Evolutionary conservation across 2,888 invertebrate genomes (phyloP).

Genomic region (Conistra vaccinii): DNA sequence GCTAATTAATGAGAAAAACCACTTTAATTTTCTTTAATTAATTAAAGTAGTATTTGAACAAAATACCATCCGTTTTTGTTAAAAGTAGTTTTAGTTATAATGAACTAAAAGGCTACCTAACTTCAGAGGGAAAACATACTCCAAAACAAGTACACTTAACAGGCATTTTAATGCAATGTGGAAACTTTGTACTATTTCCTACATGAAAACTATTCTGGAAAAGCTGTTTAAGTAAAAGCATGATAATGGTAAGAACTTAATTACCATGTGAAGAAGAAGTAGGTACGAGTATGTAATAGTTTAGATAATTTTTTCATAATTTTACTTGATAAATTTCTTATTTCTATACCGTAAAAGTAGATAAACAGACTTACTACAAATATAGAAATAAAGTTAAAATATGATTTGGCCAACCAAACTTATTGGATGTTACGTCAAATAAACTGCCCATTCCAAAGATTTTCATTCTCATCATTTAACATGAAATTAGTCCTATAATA

Average conservation of each 20-base stretch:
- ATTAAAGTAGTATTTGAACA: slow-evolving; percentile 1
- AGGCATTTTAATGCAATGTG: slow-evolving; percentile 53
- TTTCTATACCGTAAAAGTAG: no score
- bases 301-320: no score
- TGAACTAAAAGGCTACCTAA: slow-evolving; percentile 27
- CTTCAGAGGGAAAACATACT: slow-evolving; percentile 26
- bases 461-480: no score
- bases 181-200: slow-evolving; percentile 42
- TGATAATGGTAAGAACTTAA: slow-evolving; percentile 25
- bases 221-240: slow-evolving; percentile 29
- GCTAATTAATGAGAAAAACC: neutral
- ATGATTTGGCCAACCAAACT: no score
- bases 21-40: slow-evolving; percentile 1
- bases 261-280: no score
- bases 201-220: slow-evolving; percentile 34
- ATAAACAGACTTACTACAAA: no score
- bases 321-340: no score
- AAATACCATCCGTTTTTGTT: slow-evolving; percentile 12
- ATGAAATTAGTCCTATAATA: no score
- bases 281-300: no score
- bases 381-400: no score
- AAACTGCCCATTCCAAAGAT: no score
- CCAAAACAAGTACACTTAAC: slow-evolving; percentile 41
- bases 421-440: no score
- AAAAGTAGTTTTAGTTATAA: slow-evolving; percentile 27